Evolutionary conservation across 1,140 invertebrate genomes (phyloP), one percentile per base, ranked within the genome.

Genomic region (Atta texana): DNA sequence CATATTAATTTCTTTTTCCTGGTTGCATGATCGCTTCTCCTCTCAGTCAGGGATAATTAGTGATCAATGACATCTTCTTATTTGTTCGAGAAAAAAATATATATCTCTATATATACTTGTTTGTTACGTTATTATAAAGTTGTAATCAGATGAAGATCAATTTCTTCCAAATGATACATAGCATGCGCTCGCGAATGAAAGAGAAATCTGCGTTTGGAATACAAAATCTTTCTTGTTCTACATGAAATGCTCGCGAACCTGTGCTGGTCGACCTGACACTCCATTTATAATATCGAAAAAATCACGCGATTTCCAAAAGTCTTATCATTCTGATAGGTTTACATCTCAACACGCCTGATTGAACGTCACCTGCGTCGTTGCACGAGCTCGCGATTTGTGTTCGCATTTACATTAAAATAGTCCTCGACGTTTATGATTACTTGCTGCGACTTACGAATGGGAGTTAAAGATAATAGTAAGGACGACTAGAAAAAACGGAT

Each of bases 401-500:
- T 76, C 59, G 28, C 61, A 44, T 53, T 69, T 44, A 57, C 39
- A 14, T 34, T 78, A 78, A 21, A 51, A 21, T 69, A 81, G 51
- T 2, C 3, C 14, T 55, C n/a, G 24, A 80, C 49, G 63, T 68
- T 75, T 80, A 68, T 24, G n/a, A 80, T 80, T 68, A 80, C 31
- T 78, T 18, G 76, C 80, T 77, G 76, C 78, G 55, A 39, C 39
- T 85, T 69, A 85, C 57, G 49, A 55, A 59, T 34, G 12, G 31
- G 76, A 75, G 61, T 59, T 81, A 31, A 81, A 59, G 59, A 34
- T 63, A 88, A 74, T 61, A 82, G 21, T 49, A 72, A 57, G 53
- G 21, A 34, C 53, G 69, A 51, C 82, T 88, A 89, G 69, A 85
- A 89, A 78, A 86, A 86, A 53, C 12, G 61, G 75, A 69, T 49